Percentiles rank a stretch among this genome's conserved stretches.
Evolutionary conservation across 2,888 invertebrate genomes (phyloP).

Genomic region (Nemurella pictetii): DNA sequence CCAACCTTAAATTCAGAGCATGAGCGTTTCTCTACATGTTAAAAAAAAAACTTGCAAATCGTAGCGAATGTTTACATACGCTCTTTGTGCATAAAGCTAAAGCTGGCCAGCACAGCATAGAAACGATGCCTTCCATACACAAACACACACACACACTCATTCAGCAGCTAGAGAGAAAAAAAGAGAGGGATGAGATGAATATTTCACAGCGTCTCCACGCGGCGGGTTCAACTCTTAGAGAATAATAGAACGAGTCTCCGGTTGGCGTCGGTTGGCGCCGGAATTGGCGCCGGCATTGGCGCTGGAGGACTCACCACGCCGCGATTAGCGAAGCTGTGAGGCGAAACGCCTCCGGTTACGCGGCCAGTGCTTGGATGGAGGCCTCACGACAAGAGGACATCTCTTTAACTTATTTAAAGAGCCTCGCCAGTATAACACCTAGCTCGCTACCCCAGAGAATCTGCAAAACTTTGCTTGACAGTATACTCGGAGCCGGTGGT

Average conservation of each 20-base stretch:
- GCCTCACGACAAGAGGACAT: neutral
- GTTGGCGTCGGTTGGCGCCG: neutral
- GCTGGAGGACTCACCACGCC: neutral
- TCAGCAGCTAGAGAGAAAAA: neutral
- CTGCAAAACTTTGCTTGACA: neutral
- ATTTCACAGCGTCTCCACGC: neutral
- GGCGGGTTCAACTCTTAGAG: neutral
- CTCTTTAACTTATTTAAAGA: constrained; percentile 23
- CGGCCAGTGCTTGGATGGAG: neutral
- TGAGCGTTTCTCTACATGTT: neutral
- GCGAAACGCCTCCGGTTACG: neutral
- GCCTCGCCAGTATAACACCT: neutral
- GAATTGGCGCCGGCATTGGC: neutral
- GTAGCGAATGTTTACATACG: constrained; percentile 10
- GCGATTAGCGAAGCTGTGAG: neutral
- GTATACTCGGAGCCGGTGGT: neutral
- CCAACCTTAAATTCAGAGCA: neutral
- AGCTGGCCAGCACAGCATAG: neutral
- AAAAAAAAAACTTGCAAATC: constrained; percentile 5
- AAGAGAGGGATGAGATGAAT: constrained; percentile 2
- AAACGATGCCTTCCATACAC: neutral
- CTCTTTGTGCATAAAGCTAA: constrained; percentile 3
- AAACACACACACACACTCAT: neutral
- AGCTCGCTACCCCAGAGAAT: neutral
- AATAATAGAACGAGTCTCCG: neutral